Base-by-base conservation (phyloP, 1,140 invertebrate species). In the Tetragnatha versicolor region DNA sequence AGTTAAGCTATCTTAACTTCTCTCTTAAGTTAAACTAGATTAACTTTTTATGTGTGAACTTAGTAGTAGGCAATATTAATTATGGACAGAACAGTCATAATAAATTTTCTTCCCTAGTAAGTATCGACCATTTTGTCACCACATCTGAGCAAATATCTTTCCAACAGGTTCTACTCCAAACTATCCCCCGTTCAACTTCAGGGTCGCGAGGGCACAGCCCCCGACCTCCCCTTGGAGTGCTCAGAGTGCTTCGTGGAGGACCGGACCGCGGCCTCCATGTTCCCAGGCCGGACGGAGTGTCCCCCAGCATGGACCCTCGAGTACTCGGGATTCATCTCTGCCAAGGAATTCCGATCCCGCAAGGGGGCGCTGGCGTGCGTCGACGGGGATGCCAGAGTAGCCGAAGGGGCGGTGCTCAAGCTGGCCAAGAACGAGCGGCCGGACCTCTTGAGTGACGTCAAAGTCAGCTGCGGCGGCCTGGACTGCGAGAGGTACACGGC, bases 341-440 rank as follows among this genome's bases (percentile, higher is more conserved):
- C 63, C 25, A 79, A 79, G 35, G 55, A 70, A 12, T 22, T 73
- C 10, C 20, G 39, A 2, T 66, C 55, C 29, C 31, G 60, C 10
- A 72, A 73, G 20, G 78, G 70, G 0, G 78, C 66, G 22, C 73
- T n/a, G 29, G 3, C 68, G 2, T 79, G 70, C 60, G n/a, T 79
- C 45, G 68, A 65, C 42, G 10, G n/a, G 2, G 3, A 60, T 3
- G 9, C 73, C 1, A 42, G 39, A 3, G 12, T 27, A 6, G 10
- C 55, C 2, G 77, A 49, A 9, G 14, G 20, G 2, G 55, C 45
- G 20, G 37, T 68, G 12, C 17, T 72, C 20, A 0, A 51, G 4
- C 12, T 53, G 61, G 33, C 14, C 20, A 47, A 45, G 27, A 53
- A 45, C 20, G 75, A 73, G 4, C 47, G 33, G 1, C 39, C 22